Evolutionary conservation across 2,888 invertebrate genomes (phyloP).

Genomic region (Euzophera pinguis): DNA sequence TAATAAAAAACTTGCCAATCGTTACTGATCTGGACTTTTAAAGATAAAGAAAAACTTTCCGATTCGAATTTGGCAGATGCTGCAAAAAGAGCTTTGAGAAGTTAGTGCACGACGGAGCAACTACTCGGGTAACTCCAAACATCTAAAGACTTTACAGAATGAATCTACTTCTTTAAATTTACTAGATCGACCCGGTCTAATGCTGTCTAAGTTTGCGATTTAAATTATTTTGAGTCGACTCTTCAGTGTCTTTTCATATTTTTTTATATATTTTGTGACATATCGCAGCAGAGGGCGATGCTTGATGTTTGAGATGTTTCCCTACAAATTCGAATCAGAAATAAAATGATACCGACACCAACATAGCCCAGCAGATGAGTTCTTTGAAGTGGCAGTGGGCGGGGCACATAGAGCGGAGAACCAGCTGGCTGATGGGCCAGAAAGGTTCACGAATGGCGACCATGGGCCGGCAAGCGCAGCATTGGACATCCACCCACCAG

Average conservation of each 20-base stretch:
- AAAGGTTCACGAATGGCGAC: too few species aligned
- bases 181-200: slow-evolving; percentile 15
- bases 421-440: too few species aligned
- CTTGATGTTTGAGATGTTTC: too few species aligned
- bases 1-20: slow-evolving; percentile 46
- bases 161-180: slow-evolving; percentile 27
- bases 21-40: slow-evolving; percentile 50
- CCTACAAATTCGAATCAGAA: too few species aligned
- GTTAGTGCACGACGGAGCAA: slow-evolving; percentile 42
- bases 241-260: not conserved
- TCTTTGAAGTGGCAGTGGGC: too few species aligned
- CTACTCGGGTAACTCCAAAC: slow-evolving; percentile 36
- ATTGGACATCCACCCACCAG: too few species aligned
- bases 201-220: slow-evolving; percentile 9
- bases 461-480: too few species aligned
- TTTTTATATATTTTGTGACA: too few species aligned
- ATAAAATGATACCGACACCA: too few species aligned
- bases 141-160: slow-evolving; percentile 39
- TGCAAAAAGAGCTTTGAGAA: slow-evolving; percentile 46
- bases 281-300: too few species aligned
- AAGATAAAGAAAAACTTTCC: slow-evolving; percentile 63
- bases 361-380: too few species aligned
- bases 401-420: too few species aligned
- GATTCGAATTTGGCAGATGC: slow-evolving; percentile 61
- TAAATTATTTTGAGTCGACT: not conserved